Percentiles rank a stretch among this genome's conserved stretches.
Evolutionary conservation across 1,140 invertebrate genomes (phyloP).

Genomic region (Sitodiplosis mosellana): DNA sequence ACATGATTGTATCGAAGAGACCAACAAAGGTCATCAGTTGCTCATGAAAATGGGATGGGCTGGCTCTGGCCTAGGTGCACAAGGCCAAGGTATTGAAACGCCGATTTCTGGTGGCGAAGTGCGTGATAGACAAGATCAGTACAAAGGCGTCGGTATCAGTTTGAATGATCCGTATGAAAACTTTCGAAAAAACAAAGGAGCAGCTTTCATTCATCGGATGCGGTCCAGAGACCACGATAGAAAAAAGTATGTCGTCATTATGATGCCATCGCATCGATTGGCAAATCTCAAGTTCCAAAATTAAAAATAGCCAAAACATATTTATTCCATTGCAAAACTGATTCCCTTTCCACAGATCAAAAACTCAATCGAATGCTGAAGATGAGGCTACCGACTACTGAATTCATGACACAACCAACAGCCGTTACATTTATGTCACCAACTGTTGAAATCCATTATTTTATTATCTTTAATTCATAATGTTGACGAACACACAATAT

Average conservation of each 20-base stretch:
- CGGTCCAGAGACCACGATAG: constrained; percentile 72
- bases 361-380: no score
- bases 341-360: no score
- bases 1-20: constrained; percentile 50
- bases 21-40: constrained; percentile 91
- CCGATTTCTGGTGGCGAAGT: constrained; percentile 85
- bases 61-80: constrained; percentile 64
- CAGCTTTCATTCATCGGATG: constrained; percentile 92
- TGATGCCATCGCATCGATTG: no score
- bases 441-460: no score
- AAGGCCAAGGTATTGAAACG: constrained; percentile 87
- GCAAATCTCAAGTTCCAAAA: no score
- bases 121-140: constrained; percentile 75
- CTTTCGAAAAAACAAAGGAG: constrained; percentile 90
- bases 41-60: constrained; percentile 92
- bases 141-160: constrained; percentile 71
- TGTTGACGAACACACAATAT: no score
- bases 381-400: no score
- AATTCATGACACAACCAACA: no score
- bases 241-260: constrained; percentile 17
- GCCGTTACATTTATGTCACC: no score
- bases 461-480: no score
- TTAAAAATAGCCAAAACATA: no score
- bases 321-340: no score
- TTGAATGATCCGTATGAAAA: constrained; percentile 91